Base-by-base conservation (phyloP, 2,797 vertebrate species). In the Gadopsis marmoratus region DNA sequence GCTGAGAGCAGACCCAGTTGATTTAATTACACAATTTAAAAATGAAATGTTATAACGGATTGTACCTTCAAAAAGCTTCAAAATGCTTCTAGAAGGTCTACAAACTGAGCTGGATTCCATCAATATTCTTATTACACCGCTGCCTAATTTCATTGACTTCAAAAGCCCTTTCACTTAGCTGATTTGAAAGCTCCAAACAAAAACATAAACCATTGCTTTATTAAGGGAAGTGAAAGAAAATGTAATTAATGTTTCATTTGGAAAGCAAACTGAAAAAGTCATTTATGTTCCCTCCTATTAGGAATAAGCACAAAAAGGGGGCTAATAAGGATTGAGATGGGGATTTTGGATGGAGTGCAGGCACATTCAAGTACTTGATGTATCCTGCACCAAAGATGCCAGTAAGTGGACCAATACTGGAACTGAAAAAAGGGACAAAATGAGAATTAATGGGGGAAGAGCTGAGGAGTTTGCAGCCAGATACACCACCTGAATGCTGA, bases 71-170 rank as follows among this genome's bases (percentile, higher is more conserved):
- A 64, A 84, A 74, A 21, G n/a, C 47, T 75, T 79, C 29, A 45
- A 74, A 82, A 69, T 13, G 11, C 26, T 65, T 78, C 48, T 76
- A 60, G 9, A 74, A 43, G 43, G 66, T 79, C 54, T 64, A 45
- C 12, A 63, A 29, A 78, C 43, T 33, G 76, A 51, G 74, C 67
- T 56, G 50, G 29, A 61, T 56, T 81, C 79, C 80, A 84, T 84
- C 75, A 82, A 89, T 89, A 85, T 72, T 79, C 74, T 88, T 83
- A 84, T 76, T 74, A 80, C 29, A 26, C 55, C 8, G 50, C 37
- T 29, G 78, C 74, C 67, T 86, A 68, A 91, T 89, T 90, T 82
- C 76, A 93, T 94, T 88, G 86, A 68, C 61, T 71, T 86, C 63
- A 76, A 85, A 83, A 83, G 75, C 73, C 59, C 35, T 48, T 69